Base-by-base conservation (phyloP, 2,797 vertebrate species). In the Centropyge bicolor region DNA sequence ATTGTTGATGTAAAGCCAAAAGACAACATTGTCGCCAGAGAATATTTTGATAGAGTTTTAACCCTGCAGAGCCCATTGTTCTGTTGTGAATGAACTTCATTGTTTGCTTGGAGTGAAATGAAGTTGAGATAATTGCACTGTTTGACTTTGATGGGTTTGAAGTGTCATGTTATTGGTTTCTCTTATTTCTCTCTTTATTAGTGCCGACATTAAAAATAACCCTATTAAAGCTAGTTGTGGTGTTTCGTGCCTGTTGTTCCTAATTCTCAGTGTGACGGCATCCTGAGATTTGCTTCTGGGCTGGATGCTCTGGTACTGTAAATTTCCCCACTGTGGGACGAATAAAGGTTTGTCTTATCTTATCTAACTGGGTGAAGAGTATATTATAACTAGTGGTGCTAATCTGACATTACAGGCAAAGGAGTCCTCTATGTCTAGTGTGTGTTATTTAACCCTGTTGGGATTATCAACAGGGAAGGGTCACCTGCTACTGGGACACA, bases 1-100 rank as follows among this genome's bases (percentile, higher is more conserved):
- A 86, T 83, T 84, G 72, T 79, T 88, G 76, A 73, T 67, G n/a
- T 63, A 70, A 80, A 73, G 38, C 68, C 68, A 73, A 85, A 79
- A 74, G 68, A 61, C 67, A 72, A 64, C 68, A 74, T 5, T 22
- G 40, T 31, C 70, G 51, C 48, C 57, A 61, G 27, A 43, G 55
- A 63, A 74, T 76, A 68, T 87, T 81, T 67, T 54, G 48, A 76
- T 71, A 5, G 4, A 8, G 55, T 62, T 79, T 70, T 63, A 69
- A 70, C 78, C 56, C 46, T 74, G 60, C 1, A 77, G 6, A 76
- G 0, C 24, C 20, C 17, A 56, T 19, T 35, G 38, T 57, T 16
- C 4, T 22, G 36, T 22, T 17, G 19, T 31, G 7, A 24, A 19
- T 38, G n/a, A 55, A 10, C 20, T 20, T 66, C 27, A 22, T 62